A percentile compares a stretch with the other conserved stretches of the same genome.
Conservation (phyloP, 2,888 invertebrate species). For the Leptinotarsa haldemani region DNA sequence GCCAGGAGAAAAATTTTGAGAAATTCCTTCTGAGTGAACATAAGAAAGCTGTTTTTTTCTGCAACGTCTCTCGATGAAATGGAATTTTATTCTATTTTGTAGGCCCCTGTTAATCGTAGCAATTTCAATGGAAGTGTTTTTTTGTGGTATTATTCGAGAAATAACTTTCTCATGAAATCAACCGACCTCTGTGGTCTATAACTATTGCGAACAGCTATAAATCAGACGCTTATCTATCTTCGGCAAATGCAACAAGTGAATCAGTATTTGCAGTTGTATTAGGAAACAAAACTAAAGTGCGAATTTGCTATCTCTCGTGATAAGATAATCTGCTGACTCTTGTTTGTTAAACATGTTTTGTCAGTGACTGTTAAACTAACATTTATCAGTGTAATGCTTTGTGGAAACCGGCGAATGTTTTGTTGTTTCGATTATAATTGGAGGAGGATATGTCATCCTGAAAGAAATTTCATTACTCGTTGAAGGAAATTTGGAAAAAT, state of each 20-base stretch:
- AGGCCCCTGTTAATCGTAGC: neutral
- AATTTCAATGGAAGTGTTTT: neutral
- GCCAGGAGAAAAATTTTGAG: neutral
- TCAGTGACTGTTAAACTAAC: slow-evolving; percentile 14
- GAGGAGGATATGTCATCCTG: neutral
- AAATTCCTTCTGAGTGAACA: neutral
- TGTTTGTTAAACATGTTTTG: slow-evolving; percentile 18
- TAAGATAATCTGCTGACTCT: slow-evolving; percentile 26
- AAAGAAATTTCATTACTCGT: neutral
- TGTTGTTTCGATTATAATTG: neutral
- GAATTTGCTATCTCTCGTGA: slow-evolving; percentile 14
- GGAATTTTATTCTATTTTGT: too few species aligned
- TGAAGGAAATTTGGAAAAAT: slow-evolving; percentile 37
- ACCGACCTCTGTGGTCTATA: neutral
- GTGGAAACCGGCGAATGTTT: neutral
- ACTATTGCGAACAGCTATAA: neutral
- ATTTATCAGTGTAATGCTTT: neutral
- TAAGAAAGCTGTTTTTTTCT: neutral
- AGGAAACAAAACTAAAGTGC: slow-evolving; percentile 21
- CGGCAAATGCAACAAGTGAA: slow-evolving; percentile 13
- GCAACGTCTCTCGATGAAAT: too few species aligned
- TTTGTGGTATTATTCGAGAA: neutral
- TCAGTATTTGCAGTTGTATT: neutral
- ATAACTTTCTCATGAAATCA: too few species aligned
- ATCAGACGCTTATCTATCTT: slow-evolving; percentile 11